phyloP scores from a whole-genome alignment of 2,888 invertebrate species.

The Mythimna ferrago region DNA sequence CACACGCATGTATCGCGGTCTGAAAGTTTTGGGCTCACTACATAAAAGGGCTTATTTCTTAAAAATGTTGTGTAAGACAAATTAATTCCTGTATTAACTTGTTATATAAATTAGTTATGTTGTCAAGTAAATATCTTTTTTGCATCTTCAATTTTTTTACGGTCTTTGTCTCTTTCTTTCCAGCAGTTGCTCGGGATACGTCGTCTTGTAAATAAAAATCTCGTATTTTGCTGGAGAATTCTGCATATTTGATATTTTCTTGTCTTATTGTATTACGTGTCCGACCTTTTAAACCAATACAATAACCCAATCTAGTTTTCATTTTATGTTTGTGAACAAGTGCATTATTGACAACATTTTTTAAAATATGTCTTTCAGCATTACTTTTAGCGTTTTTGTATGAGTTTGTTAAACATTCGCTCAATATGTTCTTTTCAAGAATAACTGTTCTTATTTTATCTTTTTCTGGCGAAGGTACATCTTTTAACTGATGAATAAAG shows the following conservation, averaged over 20 bases:
- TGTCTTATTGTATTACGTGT: conserved; percentile 13
- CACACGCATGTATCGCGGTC: no score
- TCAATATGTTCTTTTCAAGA: conserved; percentile 17
- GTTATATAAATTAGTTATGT: neutral
- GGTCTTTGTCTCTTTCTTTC: conserved; percentile 23
- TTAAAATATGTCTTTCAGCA: conserved; percentile 13
- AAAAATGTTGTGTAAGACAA: conserved; percentile 22
- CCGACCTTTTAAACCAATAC: conserved; percentile 24
- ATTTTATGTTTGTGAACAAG: conserved; percentile 16
- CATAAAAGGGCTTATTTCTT: no score
- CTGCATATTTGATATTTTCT: conserved; percentile 3
- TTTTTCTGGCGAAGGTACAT: conserved; percentile 11
- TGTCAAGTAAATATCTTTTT: conserved; percentile 21
- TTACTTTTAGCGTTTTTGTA: conserved; percentile 7
- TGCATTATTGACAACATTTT: conserved; percentile 10
- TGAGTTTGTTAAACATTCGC: conserved; percentile 1
- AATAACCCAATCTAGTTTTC: conserved; percentile 12
- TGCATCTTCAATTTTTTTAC: conserved; percentile 16
- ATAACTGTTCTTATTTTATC: conserved; percentile 17
- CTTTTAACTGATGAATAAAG: conserved; percentile 7
- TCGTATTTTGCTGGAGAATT: conserved; percentile 5
- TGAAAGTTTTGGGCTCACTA: no score
- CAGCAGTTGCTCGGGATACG: conserved; percentile 15
- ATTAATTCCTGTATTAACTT: conserved; percentile 25
- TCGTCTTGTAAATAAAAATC: conserved; percentile 22